These are phyloP conservation scores for Turdus rufiventris DNA, from an alignment of 2,113 vertebrate species.

Conservation along the genomic window DNA sequence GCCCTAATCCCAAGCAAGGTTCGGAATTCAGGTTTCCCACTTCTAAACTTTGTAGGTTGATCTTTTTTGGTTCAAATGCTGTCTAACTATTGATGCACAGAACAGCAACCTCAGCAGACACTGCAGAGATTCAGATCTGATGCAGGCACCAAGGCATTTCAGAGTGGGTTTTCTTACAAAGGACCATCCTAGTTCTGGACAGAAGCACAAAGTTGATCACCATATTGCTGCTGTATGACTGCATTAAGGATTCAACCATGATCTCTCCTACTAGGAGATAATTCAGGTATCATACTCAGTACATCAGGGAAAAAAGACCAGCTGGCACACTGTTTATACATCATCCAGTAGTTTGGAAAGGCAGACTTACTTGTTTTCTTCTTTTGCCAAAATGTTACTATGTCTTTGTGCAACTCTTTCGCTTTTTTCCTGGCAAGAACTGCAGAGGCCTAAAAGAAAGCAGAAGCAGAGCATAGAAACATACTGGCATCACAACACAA, in stretches of 20 bases:
- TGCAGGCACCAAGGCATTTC: neutral
- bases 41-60: neutral
- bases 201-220: neutral
- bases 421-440: constrained; percentile 86
- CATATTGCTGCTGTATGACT: neutral
- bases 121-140: neutral
- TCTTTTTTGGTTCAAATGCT: neutral
- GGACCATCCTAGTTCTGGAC: neutral
- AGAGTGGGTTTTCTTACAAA: neutral
- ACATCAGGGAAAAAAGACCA: neutral
- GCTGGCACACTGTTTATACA: accelerated
- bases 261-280: neutral
- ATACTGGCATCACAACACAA: neutral
- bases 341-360: neutral
- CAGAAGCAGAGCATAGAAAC: neutral
- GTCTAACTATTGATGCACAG: accelerated
- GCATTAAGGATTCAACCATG: neutral
- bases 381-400: constrained; percentile 85
- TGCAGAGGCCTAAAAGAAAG: constrained; percentile 80
- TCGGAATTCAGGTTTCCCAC: neutral
- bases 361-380: constrained; percentile 86
- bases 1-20: neutral
- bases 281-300: neutral
- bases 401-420: constrained; percentile 80
- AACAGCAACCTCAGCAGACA: neutral